These are phyloP conservation scores for Troides helena DNA, from an alignment of 2,888 invertebrate species.

Conservation along the genomic window DNA sequence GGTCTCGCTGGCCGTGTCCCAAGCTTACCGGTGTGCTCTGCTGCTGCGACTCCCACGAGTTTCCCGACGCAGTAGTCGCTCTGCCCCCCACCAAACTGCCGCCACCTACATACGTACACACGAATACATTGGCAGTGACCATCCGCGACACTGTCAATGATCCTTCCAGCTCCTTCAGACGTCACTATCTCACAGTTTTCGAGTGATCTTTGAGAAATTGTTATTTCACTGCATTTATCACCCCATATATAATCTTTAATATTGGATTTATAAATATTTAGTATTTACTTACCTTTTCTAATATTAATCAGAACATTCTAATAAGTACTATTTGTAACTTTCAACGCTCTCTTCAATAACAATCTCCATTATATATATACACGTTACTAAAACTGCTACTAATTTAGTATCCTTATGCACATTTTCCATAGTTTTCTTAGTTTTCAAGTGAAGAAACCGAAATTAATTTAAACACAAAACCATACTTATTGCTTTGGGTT, in stretches of 20 bases:
- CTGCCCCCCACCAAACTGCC: conserved; percentile 69
- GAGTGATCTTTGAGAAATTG: not conserved
- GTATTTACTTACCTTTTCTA: not conserved
- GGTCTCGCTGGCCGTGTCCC: conserved; percentile 62
- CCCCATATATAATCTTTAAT: not conserved
- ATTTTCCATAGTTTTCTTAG: not conserved
- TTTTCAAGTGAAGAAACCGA: not conserved
- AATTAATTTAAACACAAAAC: not conserved
- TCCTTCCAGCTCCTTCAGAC: conserved; percentile 2
- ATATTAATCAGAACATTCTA: not conserved
- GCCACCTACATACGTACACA: conserved; percentile 78
- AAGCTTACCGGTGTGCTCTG: conserved; percentile 75
- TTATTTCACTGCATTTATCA: not conserved
- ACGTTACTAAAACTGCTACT: not conserved
- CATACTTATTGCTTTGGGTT: too few species aligned
- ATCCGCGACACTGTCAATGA: conserved; percentile 32
- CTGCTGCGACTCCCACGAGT: conserved; percentile 71
- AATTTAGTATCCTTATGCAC: not conserved
- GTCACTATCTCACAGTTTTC: conserved; percentile 8
- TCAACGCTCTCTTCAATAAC: too few species aligned
- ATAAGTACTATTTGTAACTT: too few species aligned
- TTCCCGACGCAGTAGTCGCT: conserved; percentile 60
- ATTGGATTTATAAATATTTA: not conserved
- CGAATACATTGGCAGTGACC: conserved; percentile 54
- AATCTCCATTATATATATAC: not conserved